phyloP scores from a whole-genome alignment of 2,797 vertebrate genomes.

The Merluccius polli region DNA sequence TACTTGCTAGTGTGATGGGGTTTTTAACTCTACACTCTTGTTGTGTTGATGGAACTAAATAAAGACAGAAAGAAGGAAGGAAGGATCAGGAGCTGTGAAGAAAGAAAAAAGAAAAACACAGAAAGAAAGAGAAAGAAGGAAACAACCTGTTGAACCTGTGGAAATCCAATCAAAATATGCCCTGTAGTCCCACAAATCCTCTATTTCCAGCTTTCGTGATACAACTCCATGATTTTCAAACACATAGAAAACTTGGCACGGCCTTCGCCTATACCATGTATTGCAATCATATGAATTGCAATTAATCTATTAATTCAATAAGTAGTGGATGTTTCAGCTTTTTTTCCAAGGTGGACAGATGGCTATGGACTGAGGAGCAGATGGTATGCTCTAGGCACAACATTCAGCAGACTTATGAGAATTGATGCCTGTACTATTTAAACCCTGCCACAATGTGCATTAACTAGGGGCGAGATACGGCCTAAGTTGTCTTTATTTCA shows the following conservation, averaged over 20 bases:
- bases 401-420: not conserved
- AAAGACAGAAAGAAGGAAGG: not conserved
- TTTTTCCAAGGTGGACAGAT: slow-evolving; percentile 34
- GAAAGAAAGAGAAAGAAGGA: not conserved
- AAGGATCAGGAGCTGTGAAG: not conserved
- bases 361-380: slow-evolving; percentile 33
- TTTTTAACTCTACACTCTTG: slow-evolving; percentile 30
- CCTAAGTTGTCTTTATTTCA: too few species aligned
- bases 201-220: not conserved
- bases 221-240: not conserved
- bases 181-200: not conserved
- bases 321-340: slow-evolving; percentile 32
- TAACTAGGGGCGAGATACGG: not conserved
- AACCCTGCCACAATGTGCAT: slow-evolving; percentile 22
- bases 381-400: slow-evolving; percentile 24
- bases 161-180: not conserved
- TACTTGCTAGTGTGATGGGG: slow-evolving; percentile 24
- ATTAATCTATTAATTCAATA: slow-evolving; percentile 45
- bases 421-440: not conserved
- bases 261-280: not conserved
- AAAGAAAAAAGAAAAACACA: not conserved
- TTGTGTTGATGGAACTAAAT: not conserved
- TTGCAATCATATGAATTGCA: slow-evolving; percentile 24
- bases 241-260: not conserved
- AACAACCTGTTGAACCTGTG: not conserved